These are phyloP conservation scores for Prolemur simus DNA, from an alignment of 2,113 vertebrate species.

Conservation along the genomic window DNA sequence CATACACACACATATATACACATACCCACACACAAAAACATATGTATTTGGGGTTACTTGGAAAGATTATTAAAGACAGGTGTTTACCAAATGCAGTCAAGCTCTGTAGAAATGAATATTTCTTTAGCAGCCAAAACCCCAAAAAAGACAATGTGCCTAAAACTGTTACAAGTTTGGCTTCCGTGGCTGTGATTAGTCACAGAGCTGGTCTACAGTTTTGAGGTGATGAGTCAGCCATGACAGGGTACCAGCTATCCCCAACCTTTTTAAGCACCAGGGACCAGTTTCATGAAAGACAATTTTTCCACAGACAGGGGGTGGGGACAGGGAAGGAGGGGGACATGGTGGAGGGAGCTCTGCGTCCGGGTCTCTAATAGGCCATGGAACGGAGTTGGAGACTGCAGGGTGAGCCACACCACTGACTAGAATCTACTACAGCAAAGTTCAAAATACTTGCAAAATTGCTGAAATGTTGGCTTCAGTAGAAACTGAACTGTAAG, in stretches of 20 bases:
- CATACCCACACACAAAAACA: neutral
- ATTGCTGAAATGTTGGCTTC: neutral
- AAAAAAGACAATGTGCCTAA: neutral
- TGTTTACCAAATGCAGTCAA: constrained; percentile 4
- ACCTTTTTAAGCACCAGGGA: too few species aligned
- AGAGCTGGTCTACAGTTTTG: neutral
- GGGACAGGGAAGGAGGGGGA: too few species aligned
- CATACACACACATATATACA: neutral
- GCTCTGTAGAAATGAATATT: neutral
- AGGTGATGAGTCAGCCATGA: constrained; percentile 42
- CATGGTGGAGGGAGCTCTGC: too few species aligned
- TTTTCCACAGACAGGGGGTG: too few species aligned
- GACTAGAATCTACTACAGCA: neutral
- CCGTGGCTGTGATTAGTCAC: constrained; percentile 47
- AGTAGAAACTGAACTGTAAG: neutral
- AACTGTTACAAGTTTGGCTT: neutral
- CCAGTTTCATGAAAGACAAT: too few species aligned
- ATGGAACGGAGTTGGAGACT: too few species aligned
- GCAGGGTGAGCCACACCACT: neutral
- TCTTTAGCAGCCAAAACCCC: neutral
- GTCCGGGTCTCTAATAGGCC: too few species aligned
- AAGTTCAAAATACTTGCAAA: constrained; percentile 41
- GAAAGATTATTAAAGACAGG: neutral
- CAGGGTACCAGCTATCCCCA: too few species aligned
- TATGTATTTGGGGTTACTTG: neutral